Percentiles rank a stretch among this genome's conserved stretches.
phyloP scores from a whole-genome alignment of 2,113 vertebrate species.

The Arizona elegans region DNA sequence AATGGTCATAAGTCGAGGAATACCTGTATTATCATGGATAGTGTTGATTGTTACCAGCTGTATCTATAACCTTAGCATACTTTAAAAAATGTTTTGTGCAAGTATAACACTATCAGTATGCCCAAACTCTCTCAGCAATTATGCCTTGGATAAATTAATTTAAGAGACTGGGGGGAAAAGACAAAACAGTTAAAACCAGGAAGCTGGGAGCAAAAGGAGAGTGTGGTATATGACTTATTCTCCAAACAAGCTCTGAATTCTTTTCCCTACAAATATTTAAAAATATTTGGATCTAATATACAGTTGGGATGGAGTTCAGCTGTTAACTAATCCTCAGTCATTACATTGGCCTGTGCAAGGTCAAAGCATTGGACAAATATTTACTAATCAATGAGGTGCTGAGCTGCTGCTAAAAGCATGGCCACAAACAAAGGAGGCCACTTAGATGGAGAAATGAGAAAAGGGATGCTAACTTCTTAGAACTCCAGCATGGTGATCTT shows the following conservation, averaged over 20 bases:
- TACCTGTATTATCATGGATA: neutral
- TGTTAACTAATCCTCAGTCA: conserved; percentile 25
- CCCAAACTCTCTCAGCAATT: neutral
- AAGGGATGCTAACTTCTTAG: neutral
- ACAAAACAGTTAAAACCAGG: neutral
- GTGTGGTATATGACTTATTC: conserved; percentile 8
- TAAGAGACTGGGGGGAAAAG: neutral
- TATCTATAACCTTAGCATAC: neutral
- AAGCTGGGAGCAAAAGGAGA: neutral
- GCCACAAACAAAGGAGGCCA: neutral
- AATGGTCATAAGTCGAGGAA: too few species aligned
- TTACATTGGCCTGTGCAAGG: conserved; percentile 17
- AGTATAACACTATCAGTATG: neutral
- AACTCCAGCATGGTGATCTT: too few species aligned
- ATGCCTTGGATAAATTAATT: neutral
- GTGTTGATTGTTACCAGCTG: neutral
- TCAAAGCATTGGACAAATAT: conserved; percentile 29
- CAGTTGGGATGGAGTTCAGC: conserved; percentile 20
- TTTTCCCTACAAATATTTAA: conserved; percentile 32
- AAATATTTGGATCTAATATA: conserved; percentile 31
- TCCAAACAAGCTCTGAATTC: conserved; percentile 14
- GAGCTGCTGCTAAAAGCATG: neutral
- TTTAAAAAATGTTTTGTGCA: neutral
- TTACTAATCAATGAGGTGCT: conserved; percentile 31
- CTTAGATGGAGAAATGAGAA: neutral